Percentiles rank a stretch among this genome's conserved stretches.
These are phyloP conservation scores for Camponotus floridanus DNA, from an alignment of 1,140 invertebrate species.

Conservation along the genomic window DNA sequence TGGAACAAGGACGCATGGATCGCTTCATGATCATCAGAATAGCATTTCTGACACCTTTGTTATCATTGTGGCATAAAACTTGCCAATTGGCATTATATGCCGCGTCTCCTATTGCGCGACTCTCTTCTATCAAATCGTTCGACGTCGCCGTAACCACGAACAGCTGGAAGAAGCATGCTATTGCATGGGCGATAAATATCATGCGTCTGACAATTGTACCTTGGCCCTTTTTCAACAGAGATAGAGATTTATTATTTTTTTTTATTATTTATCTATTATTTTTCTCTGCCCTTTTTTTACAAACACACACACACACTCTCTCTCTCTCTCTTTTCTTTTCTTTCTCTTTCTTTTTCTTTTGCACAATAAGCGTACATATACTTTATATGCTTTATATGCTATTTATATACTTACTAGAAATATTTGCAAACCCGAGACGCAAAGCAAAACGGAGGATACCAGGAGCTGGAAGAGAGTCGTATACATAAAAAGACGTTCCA, in stretches of 20 bases:
- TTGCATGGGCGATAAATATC: conserved; percentile 57
- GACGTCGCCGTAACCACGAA: conserved; percentile 62
- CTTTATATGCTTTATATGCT: too few species aligned
- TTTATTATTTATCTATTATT: neutral
- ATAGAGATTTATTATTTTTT: neutral
- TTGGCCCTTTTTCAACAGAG: conserved; percentile 45
- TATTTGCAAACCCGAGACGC: conserved; percentile 67
- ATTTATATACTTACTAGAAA: conserved; percentile 61
- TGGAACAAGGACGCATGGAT: conserved; percentile 41
- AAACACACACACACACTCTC: too few species aligned
- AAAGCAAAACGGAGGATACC: conserved; percentile 66
- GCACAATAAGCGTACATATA: neutral
- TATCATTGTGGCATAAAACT: neutral
- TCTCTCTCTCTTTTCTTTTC: neutral
- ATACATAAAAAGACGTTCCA: conserved; percentile 60
- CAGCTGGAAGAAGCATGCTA: conserved; percentile 49
- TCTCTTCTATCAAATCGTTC: conserved; percentile 64
- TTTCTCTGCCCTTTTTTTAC: too few species aligned
- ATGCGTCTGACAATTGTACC: neutral
- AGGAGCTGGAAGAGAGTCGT: conserved; percentile 62
- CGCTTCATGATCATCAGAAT: conserved; percentile 54
- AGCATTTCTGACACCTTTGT: conserved; percentile 42
- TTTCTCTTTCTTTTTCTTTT: neutral
- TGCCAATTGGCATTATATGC: conserved; percentile 61
- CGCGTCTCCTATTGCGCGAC: conserved; percentile 27